phyloP scores from a whole-genome alignment of 2,888 invertebrate species.

The Amblyteles armatorius region DNA sequence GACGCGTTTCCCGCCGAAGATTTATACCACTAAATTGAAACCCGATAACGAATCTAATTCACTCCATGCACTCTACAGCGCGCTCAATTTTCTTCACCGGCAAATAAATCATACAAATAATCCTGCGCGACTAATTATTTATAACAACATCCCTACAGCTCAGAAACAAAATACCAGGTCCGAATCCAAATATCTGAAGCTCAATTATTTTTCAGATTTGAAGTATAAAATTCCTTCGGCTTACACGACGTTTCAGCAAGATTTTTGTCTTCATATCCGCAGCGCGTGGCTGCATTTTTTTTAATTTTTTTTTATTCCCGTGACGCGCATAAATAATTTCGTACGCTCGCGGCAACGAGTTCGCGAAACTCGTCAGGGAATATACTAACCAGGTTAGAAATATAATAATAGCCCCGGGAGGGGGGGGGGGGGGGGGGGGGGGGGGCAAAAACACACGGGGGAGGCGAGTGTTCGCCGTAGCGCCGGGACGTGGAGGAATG shows the following conservation, averaged over 20 bases:
- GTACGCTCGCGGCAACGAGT: slow-evolving; percentile 12
- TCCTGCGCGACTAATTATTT: too few species aligned
- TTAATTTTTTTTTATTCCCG: background rate
- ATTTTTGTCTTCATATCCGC: slow-evolving; percentile 8
- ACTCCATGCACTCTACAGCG: too few species aligned
- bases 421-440: slow-evolving; percentile 9
- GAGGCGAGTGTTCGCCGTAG: slow-evolving; percentile 13
- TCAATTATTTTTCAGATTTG: too few species aligned
- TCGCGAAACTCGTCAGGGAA: slow-evolving; percentile 34
- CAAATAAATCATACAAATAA: too few species aligned
- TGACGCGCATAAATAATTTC: background rate
- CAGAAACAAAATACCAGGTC: too few species aligned
- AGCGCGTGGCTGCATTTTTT: background rate
- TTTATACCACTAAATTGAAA: too few species aligned
- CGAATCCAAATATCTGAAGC: too few species aligned
- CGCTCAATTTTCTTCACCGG: too few species aligned
- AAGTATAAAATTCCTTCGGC: background rate
- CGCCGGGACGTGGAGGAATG: slow-evolving; percentile 38
- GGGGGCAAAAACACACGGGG: slow-evolving; percentile 12
- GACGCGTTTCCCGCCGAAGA: too few species aligned
- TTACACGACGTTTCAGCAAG: background rate
- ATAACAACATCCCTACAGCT: too few species aligned
- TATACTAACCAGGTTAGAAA: slow-evolving; percentile 43
- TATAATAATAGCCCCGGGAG: slow-evolving; percentile 35
- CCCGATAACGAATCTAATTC: too few species aligned